Base-by-base conservation (phyloP, 2,797 vertebrate species). In the Chelon auratus region DNA sequence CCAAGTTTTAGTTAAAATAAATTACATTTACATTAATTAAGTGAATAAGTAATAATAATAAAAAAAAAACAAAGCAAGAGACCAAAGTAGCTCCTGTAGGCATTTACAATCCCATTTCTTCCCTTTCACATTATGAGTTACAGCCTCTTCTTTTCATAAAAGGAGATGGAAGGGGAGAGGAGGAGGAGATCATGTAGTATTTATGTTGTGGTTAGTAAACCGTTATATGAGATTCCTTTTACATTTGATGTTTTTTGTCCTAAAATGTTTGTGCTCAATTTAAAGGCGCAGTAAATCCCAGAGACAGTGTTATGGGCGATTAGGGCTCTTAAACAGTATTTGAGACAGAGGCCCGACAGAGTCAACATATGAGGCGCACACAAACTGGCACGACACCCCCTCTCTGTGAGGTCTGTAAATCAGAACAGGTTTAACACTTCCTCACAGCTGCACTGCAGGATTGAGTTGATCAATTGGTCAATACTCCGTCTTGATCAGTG, bases 391-490 rank as follows among this genome's bases (percentile, higher is more conserved):
- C 14, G 43, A 56, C 30, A 2, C 43, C 68, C 74, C 45, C 62
- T 11, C 74, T 40, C 62, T 11, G 57, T 20, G 51, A 68, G 81
- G 82, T 76, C 71, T 74, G 56, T 77, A 72, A 79, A 62, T 75
- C 57, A 62, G 60, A 87, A 78, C 68, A 65, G 77, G 77, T 84
- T 74, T 18, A 91, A 92, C 77, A 81, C 82, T 80, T 90, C 87
- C 90, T 75, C 85, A 42, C 86, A 86, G 90, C 87, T 87, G 86
- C 80, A 60, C 47, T 9, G 61, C 80, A 83, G 88, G 74, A 81
- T 71, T 39, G 56, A 82, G 11, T 33, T 80, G 83, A 91, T 91
- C 90, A 89, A 91, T 91, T 82, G 20, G 76, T 92, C 91, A 67
- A 92, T 92, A 88, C 45, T 82, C 70, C 36, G 52, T 57, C 76